Base-by-base conservation (phyloP, 1,140 invertebrate genomes). In the Megathymus violae region DNA sequence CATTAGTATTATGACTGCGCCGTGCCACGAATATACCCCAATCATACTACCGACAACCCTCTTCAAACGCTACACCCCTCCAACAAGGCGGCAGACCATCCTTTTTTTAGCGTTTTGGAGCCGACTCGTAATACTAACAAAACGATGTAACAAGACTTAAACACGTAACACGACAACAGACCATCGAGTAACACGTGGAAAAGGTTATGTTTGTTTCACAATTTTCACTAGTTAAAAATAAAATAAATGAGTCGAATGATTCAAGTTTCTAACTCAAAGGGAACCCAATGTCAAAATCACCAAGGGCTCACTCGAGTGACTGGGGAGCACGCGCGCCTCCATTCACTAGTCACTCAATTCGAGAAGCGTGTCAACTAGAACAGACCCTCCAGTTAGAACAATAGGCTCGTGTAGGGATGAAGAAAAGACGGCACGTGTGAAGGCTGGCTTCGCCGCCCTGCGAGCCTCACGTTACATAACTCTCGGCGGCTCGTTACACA, bases 361-460 rank as follows among this genome's bases (percentile, higher is more conserved):
- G 16, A 15, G 9, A n/a, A 22, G 43, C 43, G 43, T 46, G 43
- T 46, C 40, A 43, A 9, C 40, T 22, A 22, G 40, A 14, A 13
- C 16, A 17, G 10, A 43, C 43, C 43, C 43, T 46, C 43, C 22
- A 11, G 38, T 43, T 11, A 13, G n/a, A 22, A 46, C 43, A 46
- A 46, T 31, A 22, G 43, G 7, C 17, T 22, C 43, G 7, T 46
- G 43, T 47, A 17, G 13, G 52, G 10, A 22, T 60, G 7, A 27
- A 51, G 22, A 40, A 48, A 36, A 48, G 40, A 10, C 48, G 19
- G 36, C 48, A 62, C 36, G 46, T 50, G 46, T 50, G 16, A 50
- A 25, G 46, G 46, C 7, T 50, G 22, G n/a, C n/a, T n/a, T n/a
- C n/a, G n/a, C n/a, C 17, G 17, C 46, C 19, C 44, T 16, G 7